Evolutionary conservation across 2,797 vertebrate species (phyloP), one percentile per base, ranked within the genome.

Genomic region (Pseudomugil tenellus): DNA sequence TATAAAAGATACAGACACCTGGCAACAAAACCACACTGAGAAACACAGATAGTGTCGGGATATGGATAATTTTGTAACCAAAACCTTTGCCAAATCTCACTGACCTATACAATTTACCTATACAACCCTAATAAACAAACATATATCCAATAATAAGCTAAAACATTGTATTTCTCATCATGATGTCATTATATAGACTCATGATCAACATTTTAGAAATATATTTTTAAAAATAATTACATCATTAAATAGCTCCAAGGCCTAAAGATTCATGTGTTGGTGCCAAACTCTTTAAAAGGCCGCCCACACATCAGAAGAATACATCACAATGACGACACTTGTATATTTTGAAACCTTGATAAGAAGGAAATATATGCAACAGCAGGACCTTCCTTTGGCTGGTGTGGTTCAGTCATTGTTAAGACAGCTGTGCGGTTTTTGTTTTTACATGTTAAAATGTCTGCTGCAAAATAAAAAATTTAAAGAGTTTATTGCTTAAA

Each of bases 31-130:
- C 43, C 65, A 72, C 69, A 79, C 49, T 59, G 58, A 11, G 53
- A 75, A 71, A 65, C 55, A 65, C 62, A 77, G 64, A 84, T 70
- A 74, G 72, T 76, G 76, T 17, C 31, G 75, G 75, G 63, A 83
- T 74, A 69, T 54, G 14, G 71, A 72, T 69, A 66, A 81, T 76
- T 68, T 48, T 65, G 58, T 31, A 35, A 62, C 53, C 17, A 52
- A 76, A 72, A 68, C 0, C 12, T 39, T 64, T 68, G 58, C 55
- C 35, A 11, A 23, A 52, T 49, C 23, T 14, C 59, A 67, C 52
- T 43, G 63, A 52, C 62, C 63, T 62, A 73, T 64, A 71, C 37
- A 29, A 21, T 63, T 62, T 14, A 53, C 68, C n/a, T n/a, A n/a
- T n/a, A n/a, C n/a, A n/a, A 31, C 29, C 29, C 29, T 3, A 31